Conservation (phyloP, 2,113 vertebrate genomes). For the Caranx melampygus region DNA sequence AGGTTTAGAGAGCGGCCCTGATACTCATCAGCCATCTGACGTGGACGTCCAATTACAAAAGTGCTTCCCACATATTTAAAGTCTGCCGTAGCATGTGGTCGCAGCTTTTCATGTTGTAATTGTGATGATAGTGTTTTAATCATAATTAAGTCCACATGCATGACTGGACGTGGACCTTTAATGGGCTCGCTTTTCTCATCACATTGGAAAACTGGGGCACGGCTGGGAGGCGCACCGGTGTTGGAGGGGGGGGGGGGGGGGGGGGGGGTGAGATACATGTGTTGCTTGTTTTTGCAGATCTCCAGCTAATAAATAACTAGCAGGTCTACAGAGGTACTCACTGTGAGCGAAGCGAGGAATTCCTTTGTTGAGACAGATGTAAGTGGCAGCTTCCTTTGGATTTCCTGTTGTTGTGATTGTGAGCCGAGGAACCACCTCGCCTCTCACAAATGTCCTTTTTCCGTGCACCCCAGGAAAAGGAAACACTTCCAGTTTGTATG, state of each 20-base stretch:
- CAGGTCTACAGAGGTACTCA: slow-evolving; percentile 9
- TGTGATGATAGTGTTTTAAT: slow-evolving; percentile 75
- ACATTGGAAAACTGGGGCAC: slow-evolving; percentile 67
- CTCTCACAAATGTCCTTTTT: slow-evolving; percentile 55
- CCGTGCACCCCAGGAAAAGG: slow-evolving; percentile 74
- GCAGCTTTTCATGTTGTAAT: slow-evolving; percentile 56
- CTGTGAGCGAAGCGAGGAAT: slow-evolving; percentile 52
- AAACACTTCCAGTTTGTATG: slow-evolving; percentile 70
- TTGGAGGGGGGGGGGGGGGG: background rate
- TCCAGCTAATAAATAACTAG: slow-evolving; percentile 74
- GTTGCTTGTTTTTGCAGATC: slow-evolving; percentile 45
- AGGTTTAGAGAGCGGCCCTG: slow-evolving; percentile 72
- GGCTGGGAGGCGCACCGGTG: slow-evolving; percentile 32
- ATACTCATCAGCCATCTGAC: slow-evolving; percentile 76
- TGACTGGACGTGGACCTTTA: slow-evolving; percentile 57
- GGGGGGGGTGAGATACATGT: background rate
- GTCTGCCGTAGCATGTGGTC: slow-evolving; percentile 67
- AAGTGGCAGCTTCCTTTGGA: slow-evolving; percentile 75
- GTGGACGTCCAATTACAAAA: slow-evolving; percentile 75
- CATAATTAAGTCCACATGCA: slow-evolving; percentile 73
- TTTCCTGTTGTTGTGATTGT: slow-evolving; percentile 82
- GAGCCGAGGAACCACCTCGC: slow-evolving; percentile 36
- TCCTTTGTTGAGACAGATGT: slow-evolving; percentile 54
- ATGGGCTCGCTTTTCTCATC: slow-evolving; percentile 51
- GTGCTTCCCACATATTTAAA: slow-evolving; percentile 71